Evolutionary conservation across 1,140 invertebrate genomes (phyloP).

Genomic region (Ips nitidus): DNA sequence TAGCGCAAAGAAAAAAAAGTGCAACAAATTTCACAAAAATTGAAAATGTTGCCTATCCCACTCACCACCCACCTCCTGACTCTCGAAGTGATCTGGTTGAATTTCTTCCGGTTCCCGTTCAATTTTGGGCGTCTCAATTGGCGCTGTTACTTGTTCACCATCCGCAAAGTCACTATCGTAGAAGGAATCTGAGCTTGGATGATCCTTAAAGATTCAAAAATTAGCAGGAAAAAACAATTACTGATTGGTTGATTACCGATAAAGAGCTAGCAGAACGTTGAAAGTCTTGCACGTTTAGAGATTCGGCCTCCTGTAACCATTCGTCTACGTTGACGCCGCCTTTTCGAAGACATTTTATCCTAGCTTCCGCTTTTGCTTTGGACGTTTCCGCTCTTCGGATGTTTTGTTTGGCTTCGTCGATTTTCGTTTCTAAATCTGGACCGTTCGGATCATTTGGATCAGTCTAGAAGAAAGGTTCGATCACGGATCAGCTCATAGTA

Average conservation of each 20-base stretch:
- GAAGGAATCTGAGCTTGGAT: conserved; percentile 81
- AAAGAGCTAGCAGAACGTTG: conserved; percentile 81
- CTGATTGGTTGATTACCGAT: conserved; percentile 58
- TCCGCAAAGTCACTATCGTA: conserved; percentile 86
- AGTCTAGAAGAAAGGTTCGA: too few relatives aligned
- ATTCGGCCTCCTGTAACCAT: conserved; percentile 82
- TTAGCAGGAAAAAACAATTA: neutral
- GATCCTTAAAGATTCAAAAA: conserved; percentile 59
- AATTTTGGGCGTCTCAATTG: conserved; percentile 50
- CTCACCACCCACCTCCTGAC: conserved; percentile 70
- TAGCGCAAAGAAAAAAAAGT: too few relatives aligned
- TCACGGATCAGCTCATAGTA: too few relatives aligned
- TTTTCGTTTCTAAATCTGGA: conserved; percentile 87
- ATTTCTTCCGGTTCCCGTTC: conserved; percentile 61
- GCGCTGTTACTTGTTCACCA: conserved; percentile 56
- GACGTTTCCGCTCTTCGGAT: conserved; percentile 88
- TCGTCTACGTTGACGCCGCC: conserved; percentile 92
- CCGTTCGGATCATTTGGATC: conserved; percentile 86
- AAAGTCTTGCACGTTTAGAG: conserved; percentile 78
- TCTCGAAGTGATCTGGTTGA: conserved; percentile 41
- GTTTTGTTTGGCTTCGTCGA: conserved; percentile 81
- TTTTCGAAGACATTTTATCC: conserved; percentile 78
- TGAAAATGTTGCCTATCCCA: conserved; percentile 51
- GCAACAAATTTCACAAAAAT: too few relatives aligned
- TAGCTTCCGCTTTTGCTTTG: conserved; percentile 87